A percentile compares a stretch with the other conserved stretches of the same genome.
These are phyloP conservation scores for Pseudomugil tenellus DNA, from an alignment of 2,797 vertebrate species.

Conservation along the genomic window DNA sequence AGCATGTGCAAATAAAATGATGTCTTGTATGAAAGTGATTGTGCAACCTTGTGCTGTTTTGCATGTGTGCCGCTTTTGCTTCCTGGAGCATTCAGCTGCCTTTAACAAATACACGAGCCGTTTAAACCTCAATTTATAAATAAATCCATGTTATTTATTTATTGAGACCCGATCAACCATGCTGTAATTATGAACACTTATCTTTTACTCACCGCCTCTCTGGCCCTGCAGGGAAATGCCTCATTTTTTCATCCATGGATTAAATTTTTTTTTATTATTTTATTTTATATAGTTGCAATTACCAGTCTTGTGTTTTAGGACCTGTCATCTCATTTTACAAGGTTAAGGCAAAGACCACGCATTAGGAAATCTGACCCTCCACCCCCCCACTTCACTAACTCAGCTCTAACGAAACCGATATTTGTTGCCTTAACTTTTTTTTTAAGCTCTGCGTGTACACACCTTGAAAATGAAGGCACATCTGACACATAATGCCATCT, in stretches of 20 bases:
- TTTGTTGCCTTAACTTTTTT: conserved; percentile 58
- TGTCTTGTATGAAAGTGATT: conserved; percentile 33
- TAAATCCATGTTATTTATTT: conserved; percentile 77
- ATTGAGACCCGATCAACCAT: conserved; percentile 72
- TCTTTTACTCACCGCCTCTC: conserved; percentile 74
- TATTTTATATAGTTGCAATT: conserved; percentile 79
- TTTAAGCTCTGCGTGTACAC: conserved; percentile 32
- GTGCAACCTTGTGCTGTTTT: conserved; percentile 20
- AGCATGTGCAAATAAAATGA: background rate
- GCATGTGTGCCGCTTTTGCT: conserved; percentile 46
- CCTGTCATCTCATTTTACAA: conserved; percentile 83
- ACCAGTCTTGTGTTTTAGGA: conserved; percentile 79
- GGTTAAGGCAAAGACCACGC: conserved; percentile 77
- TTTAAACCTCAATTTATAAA: conserved; percentile 69
- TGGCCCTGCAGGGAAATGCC: conserved; percentile 72
- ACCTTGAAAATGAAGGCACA: conserved; percentile 68
- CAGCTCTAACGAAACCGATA: conserved; percentile 63
- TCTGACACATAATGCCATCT: conserved; percentile 58
- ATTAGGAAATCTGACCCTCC: conserved; percentile 73
- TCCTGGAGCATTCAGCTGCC: conserved; percentile 33
- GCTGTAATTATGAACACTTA: conserved; percentile 79
- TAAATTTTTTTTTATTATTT: background rate
- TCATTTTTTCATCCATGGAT: conserved; percentile 71
- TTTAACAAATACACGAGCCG: conserved; percentile 25
- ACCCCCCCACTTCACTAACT: conserved; percentile 29